Conservation (phyloP, 2,888 invertebrate species). For the Beris morrisii region DNA sequence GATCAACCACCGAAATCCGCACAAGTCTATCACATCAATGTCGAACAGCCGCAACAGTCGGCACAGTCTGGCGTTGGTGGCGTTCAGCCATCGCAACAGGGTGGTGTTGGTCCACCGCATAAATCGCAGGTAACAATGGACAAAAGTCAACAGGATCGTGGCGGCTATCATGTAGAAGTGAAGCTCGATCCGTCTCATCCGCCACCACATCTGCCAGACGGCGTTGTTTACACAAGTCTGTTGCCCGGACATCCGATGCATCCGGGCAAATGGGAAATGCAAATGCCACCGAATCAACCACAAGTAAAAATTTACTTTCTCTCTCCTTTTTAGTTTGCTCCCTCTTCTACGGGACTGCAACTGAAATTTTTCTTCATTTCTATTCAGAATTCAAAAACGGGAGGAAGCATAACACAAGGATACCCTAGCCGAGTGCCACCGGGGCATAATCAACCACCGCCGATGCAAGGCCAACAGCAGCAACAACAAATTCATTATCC, state of each 20-base stretch:
- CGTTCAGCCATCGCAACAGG: slow-evolving; percentile 33
- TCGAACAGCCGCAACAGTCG: slow-evolving; percentile 52
- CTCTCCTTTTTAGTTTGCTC: not conserved
- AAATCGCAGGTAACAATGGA: slow-evolving; percentile 54
- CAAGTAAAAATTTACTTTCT: slow-evolving; percentile 29
- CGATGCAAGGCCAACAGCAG: slow-evolving; percentile 48
- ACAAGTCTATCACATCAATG: slow-evolving; percentile 54
- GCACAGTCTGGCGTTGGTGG: not conserved
- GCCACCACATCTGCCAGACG: slow-evolving; percentile 47
- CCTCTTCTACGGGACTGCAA: not conserved
- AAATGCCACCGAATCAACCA: slow-evolving; percentile 21
- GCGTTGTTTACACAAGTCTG: slow-evolving; percentile 51
- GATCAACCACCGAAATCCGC: slow-evolving; percentile 48
- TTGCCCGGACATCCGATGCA: slow-evolving; percentile 48
- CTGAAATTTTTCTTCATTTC: slow-evolving; percentile 31
- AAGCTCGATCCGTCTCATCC: slow-evolving; percentile 49
- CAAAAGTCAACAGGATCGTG: slow-evolving; percentile 49
- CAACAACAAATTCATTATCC: slow-evolving; percentile 48
- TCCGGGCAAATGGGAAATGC: slow-evolving; percentile 27
- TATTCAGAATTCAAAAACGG: slow-evolving; percentile 70
- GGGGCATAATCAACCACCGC: slow-evolving; percentile 44
- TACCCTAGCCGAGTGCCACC: slow-evolving; percentile 72
- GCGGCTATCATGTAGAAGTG: slow-evolving; percentile 51
- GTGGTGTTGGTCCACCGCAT: slow-evolving; percentile 44
- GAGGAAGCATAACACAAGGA: slow-evolving; percentile 81